Evolutionary conservation across 2,888 invertebrate genomes (phyloP), one percentile per base, ranked within the genome.

Genomic region (Drosophila rubida): DNA sequence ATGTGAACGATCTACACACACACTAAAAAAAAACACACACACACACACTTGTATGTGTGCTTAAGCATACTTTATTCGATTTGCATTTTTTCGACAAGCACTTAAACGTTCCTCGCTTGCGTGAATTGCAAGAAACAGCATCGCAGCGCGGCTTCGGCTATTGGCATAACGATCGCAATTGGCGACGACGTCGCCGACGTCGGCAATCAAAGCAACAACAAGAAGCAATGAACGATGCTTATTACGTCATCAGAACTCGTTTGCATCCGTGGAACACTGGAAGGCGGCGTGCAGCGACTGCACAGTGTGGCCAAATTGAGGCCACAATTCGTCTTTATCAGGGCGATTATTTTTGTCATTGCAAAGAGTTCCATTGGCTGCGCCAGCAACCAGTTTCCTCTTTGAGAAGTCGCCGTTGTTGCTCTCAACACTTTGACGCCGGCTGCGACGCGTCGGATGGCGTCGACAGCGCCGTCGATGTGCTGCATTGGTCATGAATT

Each of bases 181-280:
- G 32, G 32, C 32, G n/a, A 32, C 32, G 11, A 32, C 27, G 2
- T 27, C 11, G 25, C 6, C 27, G 37, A 22, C 25, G 25, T 11
- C 27, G 37, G 27, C 25, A 42, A 14, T 14, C 41, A 49, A 41
- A 49, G 13, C 37, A 61, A 55, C 37, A 58, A 46, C 32, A 78
- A 62, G 60, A 50, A 53, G 42, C 39, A 48, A 55, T 46, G 44
- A 55, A 54, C 27, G 67, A 41, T 45, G 45, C 61, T 46, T 73
- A 61, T 82, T 82, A 87, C 82, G 88, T 85, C 82, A 82, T 74
- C 61, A 85, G 82, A 82, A 87, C 82, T 82, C 75, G 82, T 82
- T 82, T 82, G 82, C 86, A 82, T 82, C 69, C 61, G 63, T 13
- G 14, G 35, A 59, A 25, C 30, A 19, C 27, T 19, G 50, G n/a